phyloP scores from a whole-genome alignment of 1,140 invertebrate genomes.

The Apis cerana region DNA sequence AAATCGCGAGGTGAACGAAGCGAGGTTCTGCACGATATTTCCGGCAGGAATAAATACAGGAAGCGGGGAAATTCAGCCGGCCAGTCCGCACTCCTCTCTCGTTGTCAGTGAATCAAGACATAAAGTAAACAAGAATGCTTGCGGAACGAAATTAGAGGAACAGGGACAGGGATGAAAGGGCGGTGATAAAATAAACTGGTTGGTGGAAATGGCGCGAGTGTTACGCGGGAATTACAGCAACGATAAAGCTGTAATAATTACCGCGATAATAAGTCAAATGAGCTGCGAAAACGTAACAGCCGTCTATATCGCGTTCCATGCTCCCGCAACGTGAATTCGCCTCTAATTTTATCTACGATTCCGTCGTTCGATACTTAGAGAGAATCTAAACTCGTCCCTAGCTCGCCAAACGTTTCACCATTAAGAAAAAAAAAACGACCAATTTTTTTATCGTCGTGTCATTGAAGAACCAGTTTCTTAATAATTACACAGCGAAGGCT shows the following conservation, averaged over 20 bases:
- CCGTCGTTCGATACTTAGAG: background rate
- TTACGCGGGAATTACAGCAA: conserved; percentile 1
- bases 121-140: conserved; percentile 42
- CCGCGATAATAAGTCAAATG: conserved; percentile 47
- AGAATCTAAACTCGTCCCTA: background rate
- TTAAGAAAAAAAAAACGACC: too few species aligned
- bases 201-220: background rate
- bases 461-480: conserved; percentile 9
- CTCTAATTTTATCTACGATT: conserved; percentile 27
- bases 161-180: conserved; percentile 14
- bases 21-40: conserved; percentile 16
- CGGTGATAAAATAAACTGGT: conserved; percentile 21
- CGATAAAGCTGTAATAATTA: conserved; percentile 35
- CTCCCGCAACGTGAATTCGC: background rate
- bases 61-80: conserved; percentile 16
- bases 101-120: conserved; percentile 25
- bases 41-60: conserved; percentile 14
- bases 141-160: conserved; percentile 42
- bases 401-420: too few species aligned
- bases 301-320: background rate
- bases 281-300: conserved; percentile 25
- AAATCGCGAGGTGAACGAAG: conserved; percentile 22
- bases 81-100: too few species aligned
- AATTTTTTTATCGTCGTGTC: background rate
- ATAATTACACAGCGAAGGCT: background rate